These are phyloP conservation scores for Lithophane socia DNA, from an alignment of 2,888 invertebrate genomes.

Conservation along the genomic window DNA sequence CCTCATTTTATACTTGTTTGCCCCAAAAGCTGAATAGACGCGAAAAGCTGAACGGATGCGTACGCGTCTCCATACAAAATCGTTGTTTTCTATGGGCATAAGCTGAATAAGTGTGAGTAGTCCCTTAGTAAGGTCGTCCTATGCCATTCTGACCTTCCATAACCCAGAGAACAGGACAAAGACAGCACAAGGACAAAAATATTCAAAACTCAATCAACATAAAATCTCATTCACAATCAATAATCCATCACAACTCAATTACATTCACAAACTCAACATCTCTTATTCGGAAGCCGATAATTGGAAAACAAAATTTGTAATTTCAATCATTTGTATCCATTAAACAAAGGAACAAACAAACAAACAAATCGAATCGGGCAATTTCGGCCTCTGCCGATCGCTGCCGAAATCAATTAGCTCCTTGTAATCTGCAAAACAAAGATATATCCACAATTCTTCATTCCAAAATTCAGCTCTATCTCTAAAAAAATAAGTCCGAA, in stretches of 20 bases:
- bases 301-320: conserved; percentile 70
- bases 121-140: no score
- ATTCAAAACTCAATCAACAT: conserved; percentile 39
- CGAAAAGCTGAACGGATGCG: no score
- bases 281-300: conserved; percentile 70
- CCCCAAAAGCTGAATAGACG: no score
- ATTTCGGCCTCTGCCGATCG: conserved; percentile 82
- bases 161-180: not conserved
- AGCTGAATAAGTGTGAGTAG: no score
- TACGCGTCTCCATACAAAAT: no score
- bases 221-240: conserved; percentile 54
- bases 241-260: conserved; percentile 57
- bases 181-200: conserved; percentile 10
- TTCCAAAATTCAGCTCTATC: conserved; percentile 57
- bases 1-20: no score
- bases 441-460: conserved; percentile 11
- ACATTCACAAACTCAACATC: conserved; percentile 42
- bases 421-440: conserved; percentile 78
- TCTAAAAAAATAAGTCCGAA: not conserved
- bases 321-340: conserved; percentile 72
- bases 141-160: conserved; percentile 7
- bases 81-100: no score
- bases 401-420: conserved; percentile 87
- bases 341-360: conserved; percentile 71
- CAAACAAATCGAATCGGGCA: conserved; percentile 79